Conservation (phyloP, 2,113 vertebrate genomes). For the Vulpes lagopus region DNA sequence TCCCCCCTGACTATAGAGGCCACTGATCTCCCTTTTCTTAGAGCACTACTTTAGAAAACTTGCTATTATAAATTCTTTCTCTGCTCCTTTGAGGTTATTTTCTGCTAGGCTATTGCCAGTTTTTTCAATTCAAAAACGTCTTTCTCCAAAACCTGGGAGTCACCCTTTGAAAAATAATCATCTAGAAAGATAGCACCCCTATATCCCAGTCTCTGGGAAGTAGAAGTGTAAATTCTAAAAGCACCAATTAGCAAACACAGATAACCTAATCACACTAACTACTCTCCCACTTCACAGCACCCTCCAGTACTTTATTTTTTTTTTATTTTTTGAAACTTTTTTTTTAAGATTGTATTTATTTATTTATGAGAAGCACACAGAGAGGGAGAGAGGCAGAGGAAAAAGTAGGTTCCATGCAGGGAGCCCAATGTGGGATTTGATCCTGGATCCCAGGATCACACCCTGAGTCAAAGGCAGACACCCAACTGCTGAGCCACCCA, state of each 20-base stretch:
- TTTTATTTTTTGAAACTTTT: too few relatives aligned
- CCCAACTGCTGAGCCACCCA: too few relatives aligned
- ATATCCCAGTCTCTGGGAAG: not conserved
- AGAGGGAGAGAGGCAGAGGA: too few relatives aligned
- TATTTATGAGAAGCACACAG: too few relatives aligned
- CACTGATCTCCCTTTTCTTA: not conserved
- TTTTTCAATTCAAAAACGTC: not conserved
- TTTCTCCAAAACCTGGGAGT: not conserved
- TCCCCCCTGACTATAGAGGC: not conserved
- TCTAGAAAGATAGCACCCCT: not conserved
- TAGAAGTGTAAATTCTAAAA: fast-evolving
- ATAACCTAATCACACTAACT: fast-evolving
- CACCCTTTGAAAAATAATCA: not conserved
- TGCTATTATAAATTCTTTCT: not conserved
- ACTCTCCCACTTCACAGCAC: fast-evolving
- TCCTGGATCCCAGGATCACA: too few relatives aligned
- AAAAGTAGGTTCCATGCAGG: too few relatives aligned
- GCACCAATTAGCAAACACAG: not conserved
- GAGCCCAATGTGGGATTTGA: too few relatives aligned
- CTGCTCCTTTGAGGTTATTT: not conserved
- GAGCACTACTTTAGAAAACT: not conserved
- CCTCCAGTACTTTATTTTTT: not conserved
- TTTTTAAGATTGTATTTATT: too few relatives aligned
- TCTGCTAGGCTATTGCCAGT: not conserved
- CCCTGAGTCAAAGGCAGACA: too few relatives aligned